Evolutionary conservation across 2,797 vertebrate genomes (phyloP), one percentile per base, ranked within the genome.

Genomic region (Lacerta agilis): DNA sequence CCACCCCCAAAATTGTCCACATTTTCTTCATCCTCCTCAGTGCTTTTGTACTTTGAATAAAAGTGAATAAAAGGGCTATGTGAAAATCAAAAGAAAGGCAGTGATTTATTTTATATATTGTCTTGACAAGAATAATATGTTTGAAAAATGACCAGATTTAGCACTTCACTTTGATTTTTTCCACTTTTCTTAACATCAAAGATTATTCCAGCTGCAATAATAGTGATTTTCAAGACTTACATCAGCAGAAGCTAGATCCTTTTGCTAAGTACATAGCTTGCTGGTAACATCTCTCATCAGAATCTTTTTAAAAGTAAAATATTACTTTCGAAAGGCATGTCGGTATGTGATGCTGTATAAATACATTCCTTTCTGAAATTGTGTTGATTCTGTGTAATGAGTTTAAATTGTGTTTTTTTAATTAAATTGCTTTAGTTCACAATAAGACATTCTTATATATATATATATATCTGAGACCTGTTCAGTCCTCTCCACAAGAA

Each of bases 51-150:
- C 95, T 97, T 97, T 96, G 94, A 96, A 96, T 97, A 96, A 97
- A 97, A 96, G 91, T 91, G 86, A 95, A 93, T 93, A 96, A 94
- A 87, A 95, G 92, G 83, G 89, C 82, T 95, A 94, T 95, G 92
- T 91, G 92, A 96, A 96, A 96, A 81, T 87, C 49, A 96, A 95
- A 87, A 72, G 88, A 80, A 82, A 75, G 43, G n/a, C 69, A 93
- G 95, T 94, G 94, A 96, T 96, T 96, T 96, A 96, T 96, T 97
- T 96, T 97, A 95, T 95, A 94, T 96, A 96, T 97, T 97, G 96
- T 96, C 96, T 97, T 97, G 96, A 97, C 97, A 97, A 97, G 96
- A 97, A 96, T 97, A 97, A 97, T 97, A 96, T 96, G 95, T 95
- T 96, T 96, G 94, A 97, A 97, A 97, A 97, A 95, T 93, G 94